These are phyloP conservation scores for Petrocephalus schoutedeni DNA, from an alignment of 2,797 vertebrate genomes.

Conservation along the genomic window DNA sequence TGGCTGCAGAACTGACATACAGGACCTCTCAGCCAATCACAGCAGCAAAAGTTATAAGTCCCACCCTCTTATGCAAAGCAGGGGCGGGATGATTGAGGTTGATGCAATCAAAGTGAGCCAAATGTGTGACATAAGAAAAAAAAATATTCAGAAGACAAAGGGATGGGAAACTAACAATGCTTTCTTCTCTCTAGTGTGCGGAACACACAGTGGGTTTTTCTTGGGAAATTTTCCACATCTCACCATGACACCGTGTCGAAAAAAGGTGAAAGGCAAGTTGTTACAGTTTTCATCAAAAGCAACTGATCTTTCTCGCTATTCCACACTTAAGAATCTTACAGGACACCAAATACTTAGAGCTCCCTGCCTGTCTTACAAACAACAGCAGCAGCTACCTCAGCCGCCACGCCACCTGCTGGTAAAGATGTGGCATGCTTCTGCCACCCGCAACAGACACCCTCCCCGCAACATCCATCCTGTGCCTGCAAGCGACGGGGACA, in stretches of 20 bases:
- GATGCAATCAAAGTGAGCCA: slow-evolving; percentile 58
- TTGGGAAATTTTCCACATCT: not conserved
- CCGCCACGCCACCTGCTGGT: not conserved
- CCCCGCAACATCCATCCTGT: not conserved
- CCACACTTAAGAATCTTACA: not conserved
- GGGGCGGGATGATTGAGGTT: slow-evolving; percentile 55
- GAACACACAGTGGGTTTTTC: not conserved
- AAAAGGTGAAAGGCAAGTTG: not conserved
- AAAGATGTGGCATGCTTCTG: not conserved
- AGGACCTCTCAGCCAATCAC: not conserved
- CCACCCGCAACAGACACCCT: not conserved
- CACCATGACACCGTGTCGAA: not conserved
- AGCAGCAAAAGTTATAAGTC: not conserved
- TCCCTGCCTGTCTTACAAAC: not conserved
- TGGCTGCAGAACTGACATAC: not conserved
- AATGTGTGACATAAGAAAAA: slow-evolving; percentile 27
- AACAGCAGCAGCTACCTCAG: not conserved
- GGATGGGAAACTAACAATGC: not conserved
- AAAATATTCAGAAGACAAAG: not conserved
- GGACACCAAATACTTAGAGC: not conserved
- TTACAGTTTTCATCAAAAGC: not conserved
- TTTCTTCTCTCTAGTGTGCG: not conserved
- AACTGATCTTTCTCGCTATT: not conserved
- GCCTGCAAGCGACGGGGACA: not conserved
- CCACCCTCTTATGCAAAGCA: slow-evolving; percentile 37